Conservation (phyloP, 2,888 invertebrate genomes). For the Drosophila sordidapex region DNA sequence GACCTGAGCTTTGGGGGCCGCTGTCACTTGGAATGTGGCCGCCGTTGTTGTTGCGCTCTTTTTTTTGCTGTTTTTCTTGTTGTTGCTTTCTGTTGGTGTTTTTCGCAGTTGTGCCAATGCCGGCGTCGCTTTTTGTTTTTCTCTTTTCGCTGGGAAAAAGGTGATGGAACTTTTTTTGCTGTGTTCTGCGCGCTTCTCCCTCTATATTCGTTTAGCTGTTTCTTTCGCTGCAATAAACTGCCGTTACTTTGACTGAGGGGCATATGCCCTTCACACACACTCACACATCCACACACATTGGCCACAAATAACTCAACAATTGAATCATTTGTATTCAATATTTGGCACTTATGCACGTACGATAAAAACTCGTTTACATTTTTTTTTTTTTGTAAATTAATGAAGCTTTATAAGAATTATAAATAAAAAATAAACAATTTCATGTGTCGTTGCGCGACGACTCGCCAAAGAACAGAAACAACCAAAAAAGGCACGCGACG, state of each 20-base stretch:
- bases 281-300: slow-evolving; percentile 9
- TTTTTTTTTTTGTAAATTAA: slow-evolving; percentile 37
- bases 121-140: slow-evolving; percentile 42
- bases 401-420: slow-evolving; percentile 21
- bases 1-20: slow-evolving; percentile 61
- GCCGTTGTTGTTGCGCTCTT: slow-evolving; percentile 23
- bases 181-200: slow-evolving; percentile 32
- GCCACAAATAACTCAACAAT: slow-evolving; percentile 48
- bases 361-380: slow-evolving; percentile 11
- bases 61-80: slow-evolving; percentile 11
- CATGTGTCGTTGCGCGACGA: slow-evolving; percentile 22
- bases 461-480: slow-evolving; percentile 25
- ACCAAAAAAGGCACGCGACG: slow-evolving; percentile 50
- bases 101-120: slow-evolving; percentile 46
- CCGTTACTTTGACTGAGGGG: slow-evolving; percentile 61
- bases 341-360: slow-evolving; percentile 47
- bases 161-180: slow-evolving; percentile 46
- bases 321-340: slow-evolving; percentile 39
- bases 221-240: slow-evolving; percentile 56
- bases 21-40: slow-evolving; percentile 56
- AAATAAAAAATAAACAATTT: slow-evolving; percentile 21
- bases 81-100: slow-evolving; percentile 14
- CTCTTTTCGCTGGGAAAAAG: slow-evolving; percentile 39
- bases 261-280: slow-evolving; percentile 28
- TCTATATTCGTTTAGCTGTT: slow-evolving; percentile 44